Base-by-base conservation (phyloP, 2,113 vertebrate genomes). In the Esox niger region DNA sequence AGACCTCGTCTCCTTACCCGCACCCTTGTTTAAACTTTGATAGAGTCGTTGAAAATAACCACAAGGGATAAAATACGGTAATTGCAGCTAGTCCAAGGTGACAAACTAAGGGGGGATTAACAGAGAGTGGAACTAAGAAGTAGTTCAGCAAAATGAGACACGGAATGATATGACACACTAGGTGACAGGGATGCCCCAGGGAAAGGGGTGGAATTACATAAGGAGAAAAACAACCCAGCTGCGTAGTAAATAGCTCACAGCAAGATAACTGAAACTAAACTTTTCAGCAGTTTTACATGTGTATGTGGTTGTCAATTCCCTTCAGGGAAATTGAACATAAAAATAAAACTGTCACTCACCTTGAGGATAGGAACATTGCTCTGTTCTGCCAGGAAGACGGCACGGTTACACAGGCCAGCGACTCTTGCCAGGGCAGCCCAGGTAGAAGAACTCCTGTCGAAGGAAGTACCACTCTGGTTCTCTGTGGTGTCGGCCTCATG, bases 401-500 rank as follows among this genome's bases (percentile, higher is more conserved):
- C 94, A 0, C 93, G 88, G 69, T 95, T 95, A 74, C 94, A 95
- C 23, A 95, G 90, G 26, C 90, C 92, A 0, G 94, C 92, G 0
- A 95, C 88, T 21, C 92, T 89, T 2, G 94, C 92, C 49, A 95
- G 78, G 0, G 91, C 91, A 0, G 91, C 90, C 94, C 94, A 94
- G 0, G 93, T 94, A 0, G 90, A 87, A 0, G 93, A 94, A 61
- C 93, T 92, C 63, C 92, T 93, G 82, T 94, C 93, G 0, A 94
- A 95, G 0, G 93, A 92, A 38, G 93, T 90, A 57, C 93, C 93
- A 0, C 88, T 90, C 79, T 91, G 89, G 86, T 91, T 88, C 87
- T 98, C 96, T 0, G 96, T 98, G 87, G 96, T 97, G 84, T 98
- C 95, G 0, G 95, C 96, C 82, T 95, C 94, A 1, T 98, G 96